Evolutionary conservation across 2,797 vertebrate species (phyloP), one percentile per base, ranked within the genome.

Genomic region (Sebastes iracundus): DNA sequence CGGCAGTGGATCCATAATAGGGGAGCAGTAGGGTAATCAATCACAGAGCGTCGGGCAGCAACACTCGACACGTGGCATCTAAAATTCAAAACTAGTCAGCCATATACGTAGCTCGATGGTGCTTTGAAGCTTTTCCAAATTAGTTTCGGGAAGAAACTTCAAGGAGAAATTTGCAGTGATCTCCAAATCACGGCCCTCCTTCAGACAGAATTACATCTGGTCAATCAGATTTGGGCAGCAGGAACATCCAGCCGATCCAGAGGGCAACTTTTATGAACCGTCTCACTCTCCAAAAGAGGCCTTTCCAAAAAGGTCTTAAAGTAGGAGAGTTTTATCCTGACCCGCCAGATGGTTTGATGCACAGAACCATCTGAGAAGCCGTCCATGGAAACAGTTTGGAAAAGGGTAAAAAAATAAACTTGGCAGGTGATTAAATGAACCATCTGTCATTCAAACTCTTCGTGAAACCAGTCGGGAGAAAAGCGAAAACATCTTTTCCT

Each of bases 1-100:
- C 56, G 27, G 72, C 74, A 74, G 76, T 81, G 76, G 83, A 91
- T 91, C 86, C 85, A 85, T 91, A 91, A 93, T 61, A 75, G 67
- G 70, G 83, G 55, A 74, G 86, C 55, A 58, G 78, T 56, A 12
- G 68, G 63, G 86, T 93, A 85, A 94, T 94, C 90, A 88, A 91
- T 94, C 93, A 94, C 83, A 55, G 22, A 23, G 85, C 35, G 79
- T 85, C 35, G 38, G 80, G 62, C 80, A 72, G 68, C 80, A 82
- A 79, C 74, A 59, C 73, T 87, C 82, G 84, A 92, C 87, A 88
- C 73, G 9, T 86, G 88, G 87, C 88, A 87, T 87, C 72, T 77
- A 59, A 77, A 71, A 84, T 68, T 75, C 56, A 69, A 85, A 73
- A 63, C 3, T 46, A 46, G 16, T 65, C 62, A 52, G 49, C 33